A percentile compares a stretch with the other conserved stretches of the same genome.
Evolutionary conservation across 2,888 invertebrate species (phyloP).

Genomic region (Parelbella ahira): DNA sequence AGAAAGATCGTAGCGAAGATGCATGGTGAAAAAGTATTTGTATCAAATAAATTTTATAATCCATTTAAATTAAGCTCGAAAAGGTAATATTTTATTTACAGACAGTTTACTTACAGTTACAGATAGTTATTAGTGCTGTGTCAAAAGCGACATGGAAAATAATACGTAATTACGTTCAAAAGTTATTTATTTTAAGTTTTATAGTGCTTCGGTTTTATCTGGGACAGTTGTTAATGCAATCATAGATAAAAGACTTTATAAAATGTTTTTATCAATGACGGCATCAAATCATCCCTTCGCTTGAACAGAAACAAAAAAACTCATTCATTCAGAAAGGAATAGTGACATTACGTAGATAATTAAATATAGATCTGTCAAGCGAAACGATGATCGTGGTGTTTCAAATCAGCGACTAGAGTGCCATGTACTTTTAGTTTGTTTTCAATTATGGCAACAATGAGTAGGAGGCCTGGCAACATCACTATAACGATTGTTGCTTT

Average conservation of each 20-base stretch:
- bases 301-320: constrained; percentile 42
- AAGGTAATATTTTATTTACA: constrained; percentile 12
- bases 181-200: constrained; percentile 30
- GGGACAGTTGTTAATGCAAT: constrained; percentile 58
- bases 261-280: constrained; percentile 50
- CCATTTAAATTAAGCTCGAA: not conserved
- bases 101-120: too few relatives aligned
- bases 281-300: constrained; percentile 64
- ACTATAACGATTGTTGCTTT: constrained; percentile 68
- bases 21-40: too few relatives aligned
- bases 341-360: too few relatives aligned
- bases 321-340: constrained; percentile 26
- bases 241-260: constrained; percentile 48
- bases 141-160: constrained; percentile 28
- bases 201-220: constrained; percentile 73
- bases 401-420: constrained; percentile 77
- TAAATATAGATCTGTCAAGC: constrained; percentile 58
- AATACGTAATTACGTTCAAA: constrained; percentile 23
- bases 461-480: constrained; percentile 54
- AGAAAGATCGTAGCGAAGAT: constrained; percentile 9
- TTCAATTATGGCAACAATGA: constrained; percentile 66
- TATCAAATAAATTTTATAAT: too few relatives aligned
- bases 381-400: constrained; percentile 72
- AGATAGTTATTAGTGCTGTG: constrained; percentile 29
- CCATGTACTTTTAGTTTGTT: constrained; percentile 64